phyloP scores from a whole-genome alignment of 1,140 invertebrate species.

The Conopomorpha cramerella region DNA sequence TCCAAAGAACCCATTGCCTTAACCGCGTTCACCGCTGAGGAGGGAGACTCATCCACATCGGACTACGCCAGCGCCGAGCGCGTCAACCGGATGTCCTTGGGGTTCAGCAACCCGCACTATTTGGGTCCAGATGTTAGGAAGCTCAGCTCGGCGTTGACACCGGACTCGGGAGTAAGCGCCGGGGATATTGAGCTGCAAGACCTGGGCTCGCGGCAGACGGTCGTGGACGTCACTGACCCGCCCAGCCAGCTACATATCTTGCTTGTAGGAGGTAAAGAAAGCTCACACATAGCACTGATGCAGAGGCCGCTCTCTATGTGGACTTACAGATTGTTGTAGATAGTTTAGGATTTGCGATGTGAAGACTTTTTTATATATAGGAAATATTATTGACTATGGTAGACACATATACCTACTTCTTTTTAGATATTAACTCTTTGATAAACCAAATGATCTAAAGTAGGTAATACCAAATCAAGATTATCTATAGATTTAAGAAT shows the following conservation, averaged over 20 bases:
- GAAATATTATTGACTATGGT: too few relatives aligned
- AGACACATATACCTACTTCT: too few relatives aligned
- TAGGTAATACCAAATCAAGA: too few relatives aligned
- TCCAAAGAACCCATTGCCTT: constrained; percentile 35
- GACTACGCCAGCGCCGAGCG: constrained; percentile 79
- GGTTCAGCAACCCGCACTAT: constrained; percentile 78
- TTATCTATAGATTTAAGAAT: too few relatives aligned
- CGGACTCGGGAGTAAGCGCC: constrained; percentile 26
- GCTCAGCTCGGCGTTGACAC: constrained; percentile 24
- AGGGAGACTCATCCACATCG: constrained; percentile 70
- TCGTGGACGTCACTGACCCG: constrained; percentile 6
- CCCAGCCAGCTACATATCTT: constrained; percentile 22
- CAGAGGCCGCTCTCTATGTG: constrained; percentile 42
- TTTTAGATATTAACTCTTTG: too few relatives aligned
- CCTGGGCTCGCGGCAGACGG: constrained; percentile 11
- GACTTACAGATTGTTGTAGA: constrained; percentile 33
- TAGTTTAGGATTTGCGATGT: too few relatives aligned
- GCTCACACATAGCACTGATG: constrained; percentile 29
- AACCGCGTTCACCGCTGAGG: constrained; percentile 64
- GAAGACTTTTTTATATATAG: too few relatives aligned
- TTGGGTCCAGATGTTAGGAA: constrained; percentile 64
- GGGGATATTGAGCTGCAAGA: constrained; percentile 36
- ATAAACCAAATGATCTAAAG: too few relatives aligned
- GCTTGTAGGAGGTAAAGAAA: constrained; percentile 36
- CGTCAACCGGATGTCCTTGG: constrained; percentile 62